Percentiles rank a stretch among this genome's conserved stretches.
Evolutionary conservation across 2,888 invertebrate genomes (phyloP).

Genomic region (Macropis europaea): DNA sequence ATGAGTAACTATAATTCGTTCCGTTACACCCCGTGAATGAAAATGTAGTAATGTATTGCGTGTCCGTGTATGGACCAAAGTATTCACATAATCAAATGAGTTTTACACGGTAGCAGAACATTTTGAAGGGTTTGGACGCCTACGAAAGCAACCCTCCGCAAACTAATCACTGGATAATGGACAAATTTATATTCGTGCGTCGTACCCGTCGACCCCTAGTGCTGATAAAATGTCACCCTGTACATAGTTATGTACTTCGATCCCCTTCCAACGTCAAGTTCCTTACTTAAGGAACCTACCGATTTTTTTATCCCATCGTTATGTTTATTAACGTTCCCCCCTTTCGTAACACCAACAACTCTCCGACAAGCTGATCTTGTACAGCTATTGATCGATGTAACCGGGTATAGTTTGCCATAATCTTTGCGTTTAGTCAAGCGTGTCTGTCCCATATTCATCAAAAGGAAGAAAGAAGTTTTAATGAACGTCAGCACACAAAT

Average conservation of each 20-base stretch:
- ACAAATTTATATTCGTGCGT: slow-evolving; percentile 71
- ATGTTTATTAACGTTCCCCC: no score
- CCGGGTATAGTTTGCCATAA: no score
- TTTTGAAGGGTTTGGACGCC: slow-evolving; percentile 34
- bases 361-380: no score
- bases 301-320: slow-evolving; percentile 1
- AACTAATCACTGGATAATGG: slow-evolving; percentile 71
- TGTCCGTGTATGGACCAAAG: neutral
- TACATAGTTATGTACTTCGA: slow-evolving; percentile 33
- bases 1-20: no score
- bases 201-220: slow-evolving; percentile 43
- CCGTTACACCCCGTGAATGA: no score
- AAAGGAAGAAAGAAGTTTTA: no score
- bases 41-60: neutral
- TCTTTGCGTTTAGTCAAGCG: no score
- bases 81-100: slow-evolving; percentile 9
- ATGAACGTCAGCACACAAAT: no score
- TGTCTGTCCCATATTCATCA: no score
- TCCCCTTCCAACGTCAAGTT: slow-evolving; percentile 63
- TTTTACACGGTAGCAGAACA: slow-evolving; percentile 21
- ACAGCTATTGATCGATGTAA: no score
- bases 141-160: slow-evolving; percentile 27
- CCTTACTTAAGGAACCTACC: slow-evolving; percentile 68
- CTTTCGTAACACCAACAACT: no score
- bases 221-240: slow-evolving; percentile 57